Conservation (phyloP, 2,113 vertebrate genomes). For the Tachycineta bicolor region DNA sequence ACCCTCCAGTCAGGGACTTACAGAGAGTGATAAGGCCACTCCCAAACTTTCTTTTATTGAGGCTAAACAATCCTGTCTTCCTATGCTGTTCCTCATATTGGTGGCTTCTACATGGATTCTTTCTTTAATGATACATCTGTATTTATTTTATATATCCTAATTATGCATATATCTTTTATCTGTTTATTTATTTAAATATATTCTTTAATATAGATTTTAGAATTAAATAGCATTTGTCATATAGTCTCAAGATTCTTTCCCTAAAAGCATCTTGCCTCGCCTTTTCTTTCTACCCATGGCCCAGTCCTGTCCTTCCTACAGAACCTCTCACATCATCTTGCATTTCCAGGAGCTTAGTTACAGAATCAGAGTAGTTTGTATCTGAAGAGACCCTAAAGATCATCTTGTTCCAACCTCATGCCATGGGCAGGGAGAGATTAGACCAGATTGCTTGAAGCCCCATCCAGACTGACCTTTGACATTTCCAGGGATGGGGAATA, state of each 20-base stretch:
- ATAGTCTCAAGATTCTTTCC: background rate
- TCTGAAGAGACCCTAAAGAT: background rate
- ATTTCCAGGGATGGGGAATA: background rate
- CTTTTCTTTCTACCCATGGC: background rate
- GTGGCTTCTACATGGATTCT: background rate
- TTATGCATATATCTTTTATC: fast-evolving
- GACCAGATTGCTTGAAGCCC: fast-evolving
- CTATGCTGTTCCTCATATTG: background rate
- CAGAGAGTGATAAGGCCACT: background rate
- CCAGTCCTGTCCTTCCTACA: background rate
- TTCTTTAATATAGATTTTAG: background rate
- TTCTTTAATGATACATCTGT: background rate
- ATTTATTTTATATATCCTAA: background rate
- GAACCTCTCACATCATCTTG: background rate
- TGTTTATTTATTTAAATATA: background rate
- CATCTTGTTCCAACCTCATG: background rate
- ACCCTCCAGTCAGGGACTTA: background rate
- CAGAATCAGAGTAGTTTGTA: background rate
- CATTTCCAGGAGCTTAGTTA: background rate
- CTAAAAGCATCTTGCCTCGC: background rate
- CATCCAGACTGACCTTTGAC: background rate
- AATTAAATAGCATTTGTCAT: background rate
- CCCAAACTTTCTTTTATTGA: background rate
- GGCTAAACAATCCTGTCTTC: background rate
- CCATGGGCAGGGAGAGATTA: background rate